Percentiles rank a stretch among this genome's conserved stretches.
phyloP scores from a whole-genome alignment of 2,888 invertebrate genomes.

The Cremastinae sp. region DNA sequence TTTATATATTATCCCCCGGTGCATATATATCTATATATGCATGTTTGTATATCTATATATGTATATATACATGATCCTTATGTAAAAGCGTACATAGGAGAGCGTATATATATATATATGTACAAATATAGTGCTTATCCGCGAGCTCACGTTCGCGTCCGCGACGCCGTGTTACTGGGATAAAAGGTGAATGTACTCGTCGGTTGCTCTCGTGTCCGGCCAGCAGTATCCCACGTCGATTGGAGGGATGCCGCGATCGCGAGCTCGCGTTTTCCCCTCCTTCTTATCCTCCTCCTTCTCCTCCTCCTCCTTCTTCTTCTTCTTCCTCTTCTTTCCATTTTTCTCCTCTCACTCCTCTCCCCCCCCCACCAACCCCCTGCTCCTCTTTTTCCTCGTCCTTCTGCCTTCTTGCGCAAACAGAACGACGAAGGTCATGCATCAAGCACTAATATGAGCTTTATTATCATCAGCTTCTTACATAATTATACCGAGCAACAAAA shows the following conservation, averaged over 20 bases:
- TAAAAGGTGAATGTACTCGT: conserved; percentile 80
- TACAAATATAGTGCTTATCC: conserved; percentile 45
- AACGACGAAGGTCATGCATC: conserved; percentile 64
- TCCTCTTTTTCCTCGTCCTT: conserved; percentile 55
- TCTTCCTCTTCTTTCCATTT: conserved; percentile 53
- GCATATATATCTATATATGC: background rate
- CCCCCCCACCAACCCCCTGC: conserved; percentile 58
- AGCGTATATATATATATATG: conserved; percentile 47
- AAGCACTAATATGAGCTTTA: conserved; percentile 38
- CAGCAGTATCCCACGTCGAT: conserved; percentile 73
- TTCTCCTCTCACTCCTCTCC: conserved; percentile 28
- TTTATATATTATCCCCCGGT: conserved; percentile 5
- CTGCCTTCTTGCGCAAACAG: conserved; percentile 30
- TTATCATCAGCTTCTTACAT: conserved; percentile 3
- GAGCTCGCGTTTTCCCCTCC: conserved; percentile 60
- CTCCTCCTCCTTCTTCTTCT: conserved; percentile 57
- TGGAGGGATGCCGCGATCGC: conserved; percentile 71
- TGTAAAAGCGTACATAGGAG: conserved; percentile 1
- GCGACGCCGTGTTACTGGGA: conserved; percentile 80
- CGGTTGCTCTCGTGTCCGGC: conserved; percentile 71
- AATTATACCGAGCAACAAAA: no score
- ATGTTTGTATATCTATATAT: background rate
- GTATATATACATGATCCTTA: conserved; percentile 19
- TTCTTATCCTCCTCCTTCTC: background rate
- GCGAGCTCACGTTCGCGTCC: conserved; percentile 63